Percentiles rank a stretch among this genome's conserved stretches.
phyloP scores from a whole-genome alignment of 2,888 invertebrate species.

The Copidosoma aretas region DNA sequence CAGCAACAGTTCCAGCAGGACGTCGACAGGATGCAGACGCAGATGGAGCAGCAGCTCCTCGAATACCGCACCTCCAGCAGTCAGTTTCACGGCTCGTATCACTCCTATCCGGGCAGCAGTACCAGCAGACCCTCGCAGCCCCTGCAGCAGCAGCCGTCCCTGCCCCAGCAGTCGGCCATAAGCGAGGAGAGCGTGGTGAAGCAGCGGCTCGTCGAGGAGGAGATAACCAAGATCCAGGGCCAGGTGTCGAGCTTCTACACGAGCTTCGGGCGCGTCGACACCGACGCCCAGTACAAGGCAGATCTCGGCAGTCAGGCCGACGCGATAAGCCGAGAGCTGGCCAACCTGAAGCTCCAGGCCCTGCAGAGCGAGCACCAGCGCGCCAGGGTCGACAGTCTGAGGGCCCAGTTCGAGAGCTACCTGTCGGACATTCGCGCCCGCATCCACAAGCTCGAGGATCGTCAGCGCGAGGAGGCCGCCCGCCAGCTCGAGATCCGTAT shows the following conservation, averaged over 20 bases:
- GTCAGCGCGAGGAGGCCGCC: constrained; percentile 9
- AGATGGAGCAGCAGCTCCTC: constrained; percentile 19
- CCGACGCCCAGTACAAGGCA: constrained; percentile 6
- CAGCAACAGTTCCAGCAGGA: constrained; percentile 23
- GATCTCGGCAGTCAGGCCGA: constrained; percentile 18
- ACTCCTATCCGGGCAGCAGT: background rate
- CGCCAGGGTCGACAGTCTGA: constrained; percentile 12
- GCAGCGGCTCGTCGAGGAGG: constrained; percentile 16
- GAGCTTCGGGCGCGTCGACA: constrained; percentile 16
- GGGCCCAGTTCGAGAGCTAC: constrained; percentile 17
- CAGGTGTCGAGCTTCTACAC: constrained; percentile 24
- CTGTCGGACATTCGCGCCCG: constrained; percentile 5
- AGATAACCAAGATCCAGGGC: constrained; percentile 1
- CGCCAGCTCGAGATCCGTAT: background rate
- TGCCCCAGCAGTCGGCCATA: background rate
- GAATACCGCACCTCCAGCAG: background rate
- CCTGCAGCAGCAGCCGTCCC: background rate
- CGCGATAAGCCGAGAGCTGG: constrained; percentile 12
- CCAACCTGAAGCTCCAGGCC: constrained; percentile 3
- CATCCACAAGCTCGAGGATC: constrained; percentile 14
- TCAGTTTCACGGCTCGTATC: background rate
- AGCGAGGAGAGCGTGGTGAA: background rate
- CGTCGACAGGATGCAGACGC: constrained; percentile 19
- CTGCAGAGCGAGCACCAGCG: constrained; percentile 13
- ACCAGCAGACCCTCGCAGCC: background rate